These are phyloP conservation scores for Babyrousa celebensis DNA, from an alignment of 2,797 vertebrate genomes.

Conservation along the genomic window DNA sequence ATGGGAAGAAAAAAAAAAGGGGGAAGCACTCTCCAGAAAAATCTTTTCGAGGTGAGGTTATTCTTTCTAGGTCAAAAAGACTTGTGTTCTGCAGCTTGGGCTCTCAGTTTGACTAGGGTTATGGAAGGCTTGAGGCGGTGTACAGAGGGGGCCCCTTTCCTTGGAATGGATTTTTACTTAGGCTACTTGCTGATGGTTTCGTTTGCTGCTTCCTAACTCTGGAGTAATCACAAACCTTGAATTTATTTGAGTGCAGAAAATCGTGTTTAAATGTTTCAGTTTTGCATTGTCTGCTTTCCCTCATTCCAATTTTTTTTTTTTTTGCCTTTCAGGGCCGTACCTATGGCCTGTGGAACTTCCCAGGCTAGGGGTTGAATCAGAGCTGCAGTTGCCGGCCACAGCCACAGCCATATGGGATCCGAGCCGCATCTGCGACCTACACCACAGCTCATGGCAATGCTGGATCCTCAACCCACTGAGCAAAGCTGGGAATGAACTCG, in stretches of 20 bases:
- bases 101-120: neutral
- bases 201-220: neutral
- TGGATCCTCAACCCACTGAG: no score
- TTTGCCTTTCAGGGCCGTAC: no score
- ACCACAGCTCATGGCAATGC: no score
- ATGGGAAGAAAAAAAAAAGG: neutral
- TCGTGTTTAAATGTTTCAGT: neutral
- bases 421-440: no score
- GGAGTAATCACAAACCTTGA: neutral
- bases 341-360: no score
- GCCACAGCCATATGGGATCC: no score
- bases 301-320: no score
- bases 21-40: conserved; percentile 24
- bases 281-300: neutral
- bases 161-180: neutral
- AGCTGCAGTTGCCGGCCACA: no score
- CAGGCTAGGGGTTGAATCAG: no score
- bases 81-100: neutral
- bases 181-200: neutral
- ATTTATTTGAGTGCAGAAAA: neutral
- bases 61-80: conserved; percentile 38
- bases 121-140: neutral
- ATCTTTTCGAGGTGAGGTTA: neutral
- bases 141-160: neutral
- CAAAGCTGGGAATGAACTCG: no score